Evolutionary conservation across 1,140 invertebrate species (phyloP).

Genomic region (Zaprionus ghesquierei): DNA sequence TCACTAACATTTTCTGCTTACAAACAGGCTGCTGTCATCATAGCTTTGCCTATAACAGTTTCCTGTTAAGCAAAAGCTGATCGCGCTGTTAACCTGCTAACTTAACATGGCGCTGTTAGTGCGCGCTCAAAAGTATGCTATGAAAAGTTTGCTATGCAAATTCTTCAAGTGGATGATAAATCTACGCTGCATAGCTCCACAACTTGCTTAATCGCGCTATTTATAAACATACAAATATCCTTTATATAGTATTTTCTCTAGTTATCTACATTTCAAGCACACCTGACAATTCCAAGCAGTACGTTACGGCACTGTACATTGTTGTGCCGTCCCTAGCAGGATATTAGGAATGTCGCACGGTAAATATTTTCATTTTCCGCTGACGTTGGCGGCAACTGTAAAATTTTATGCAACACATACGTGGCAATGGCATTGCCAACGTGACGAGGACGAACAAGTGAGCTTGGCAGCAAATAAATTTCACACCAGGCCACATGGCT

Average conservation of each 20-base stretch:
- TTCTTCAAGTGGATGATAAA: no score
- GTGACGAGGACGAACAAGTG: constrained; percentile 50
- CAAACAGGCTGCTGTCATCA: not conserved
- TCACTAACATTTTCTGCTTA: not conserved
- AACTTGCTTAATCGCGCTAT: not conserved
- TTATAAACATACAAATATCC: not conserved
- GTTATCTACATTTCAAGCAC: not conserved
- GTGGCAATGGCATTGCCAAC: constrained; percentile 40
- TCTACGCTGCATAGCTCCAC: no score
- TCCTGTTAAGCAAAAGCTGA: not conserved
- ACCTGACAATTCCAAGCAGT: not conserved
- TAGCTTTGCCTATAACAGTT: not conserved
- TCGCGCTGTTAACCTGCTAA: not conserved
- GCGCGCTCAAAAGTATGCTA: no score
- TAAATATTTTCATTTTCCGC: constrained; percentile 33
- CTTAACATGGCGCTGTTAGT: no score
- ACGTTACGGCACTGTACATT: not conserved
- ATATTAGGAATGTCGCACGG: constrained; percentile 22
- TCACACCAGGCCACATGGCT: constrained; percentile 47
- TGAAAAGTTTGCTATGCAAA: not conserved
- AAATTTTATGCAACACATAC: constrained; percentile 66
- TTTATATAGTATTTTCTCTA: not conserved
- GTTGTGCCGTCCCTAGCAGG: not conserved
- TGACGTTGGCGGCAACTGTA: constrained; percentile 40
- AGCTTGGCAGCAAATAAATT: constrained; percentile 73